These are phyloP conservation scores for Pangasianodon hypophthalmus DNA, from an alignment of 2,113 vertebrate genomes.

Conservation along the genomic window DNA sequence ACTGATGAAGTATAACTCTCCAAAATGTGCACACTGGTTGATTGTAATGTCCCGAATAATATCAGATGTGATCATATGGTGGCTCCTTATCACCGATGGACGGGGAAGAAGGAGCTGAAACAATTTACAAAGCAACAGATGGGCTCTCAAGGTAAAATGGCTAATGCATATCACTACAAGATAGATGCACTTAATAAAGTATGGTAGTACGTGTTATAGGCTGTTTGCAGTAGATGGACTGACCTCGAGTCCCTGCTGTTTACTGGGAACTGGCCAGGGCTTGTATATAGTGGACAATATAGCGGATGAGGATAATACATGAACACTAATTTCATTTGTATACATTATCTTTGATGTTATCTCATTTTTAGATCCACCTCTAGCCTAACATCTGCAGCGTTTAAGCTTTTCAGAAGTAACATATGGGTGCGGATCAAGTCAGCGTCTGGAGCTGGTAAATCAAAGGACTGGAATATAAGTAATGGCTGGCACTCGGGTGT, in stretches of 20 bases:
- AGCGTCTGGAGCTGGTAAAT: not conserved
- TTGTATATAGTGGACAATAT: not conserved
- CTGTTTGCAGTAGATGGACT: not conserved
- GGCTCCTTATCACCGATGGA: not conserved
- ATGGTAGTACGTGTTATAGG: not conserved
- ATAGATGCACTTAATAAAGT: not conserved
- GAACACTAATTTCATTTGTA: not conserved
- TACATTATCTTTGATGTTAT: not conserved
- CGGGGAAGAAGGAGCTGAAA: not conserved
- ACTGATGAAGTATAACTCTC: not conserved
- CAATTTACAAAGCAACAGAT: not conserved
- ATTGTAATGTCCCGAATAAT: not conserved
- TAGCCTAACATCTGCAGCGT: not conserved
- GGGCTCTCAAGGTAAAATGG: not conserved
- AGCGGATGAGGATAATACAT: not conserved
- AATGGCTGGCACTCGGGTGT: constrained; percentile 2
- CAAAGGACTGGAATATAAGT: not conserved
- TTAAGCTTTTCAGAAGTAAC: not conserved
- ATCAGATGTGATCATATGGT: not conserved
- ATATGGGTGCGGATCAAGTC: not conserved
- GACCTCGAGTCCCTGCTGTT: not conserved
- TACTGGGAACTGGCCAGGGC: not conserved
- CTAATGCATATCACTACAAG: not conserved
- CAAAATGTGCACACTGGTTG: not conserved
- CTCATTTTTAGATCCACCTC: not conserved